phyloP scores from a whole-genome alignment of 2,888 invertebrate genomes.

The Dryocosmus kuriphilus region DNA sequence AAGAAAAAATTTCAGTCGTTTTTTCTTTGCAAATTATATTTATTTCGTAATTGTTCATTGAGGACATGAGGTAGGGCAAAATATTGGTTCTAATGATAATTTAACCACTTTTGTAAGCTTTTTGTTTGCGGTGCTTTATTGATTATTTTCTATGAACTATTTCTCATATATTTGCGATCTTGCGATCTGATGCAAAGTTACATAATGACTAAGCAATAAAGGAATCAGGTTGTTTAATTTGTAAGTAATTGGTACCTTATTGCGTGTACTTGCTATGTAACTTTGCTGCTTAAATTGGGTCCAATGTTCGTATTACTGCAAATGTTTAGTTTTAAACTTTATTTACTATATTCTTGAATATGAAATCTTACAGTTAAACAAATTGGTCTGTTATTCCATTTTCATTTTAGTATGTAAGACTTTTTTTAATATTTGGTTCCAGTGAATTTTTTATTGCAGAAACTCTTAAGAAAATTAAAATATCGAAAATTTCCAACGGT shows the following conservation, averaged over 20 bases:
- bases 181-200: not conserved
- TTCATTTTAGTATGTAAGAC: too few species aligned
- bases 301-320: not conserved
- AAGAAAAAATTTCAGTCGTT: not conserved
- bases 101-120: not conserved
- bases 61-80: not conserved
- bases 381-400: not conserved
- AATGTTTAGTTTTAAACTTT: not conserved
- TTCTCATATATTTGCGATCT: not conserved
- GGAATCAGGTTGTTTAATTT: slow-evolving; percentile 17
- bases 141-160: not conserved
- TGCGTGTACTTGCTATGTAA: slow-evolving; percentile 4
- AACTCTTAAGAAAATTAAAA: too few species aligned
- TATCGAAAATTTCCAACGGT: too few species aligned
- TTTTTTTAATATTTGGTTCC: too few species aligned
- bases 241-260: slow-evolving; percentile 2
- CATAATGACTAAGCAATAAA: slow-evolving; percentile 18
- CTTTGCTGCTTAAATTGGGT: not conserved
- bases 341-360: not conserved
- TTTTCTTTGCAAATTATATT: not conserved
- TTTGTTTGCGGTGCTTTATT: not conserved
- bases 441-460: too few species aligned
- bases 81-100: not conserved
- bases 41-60: not conserved
- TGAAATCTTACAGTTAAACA: not conserved